Base-by-base conservation (phyloP, 2,888 invertebrate genomes). In the Stictocephala bisonia region DNA sequence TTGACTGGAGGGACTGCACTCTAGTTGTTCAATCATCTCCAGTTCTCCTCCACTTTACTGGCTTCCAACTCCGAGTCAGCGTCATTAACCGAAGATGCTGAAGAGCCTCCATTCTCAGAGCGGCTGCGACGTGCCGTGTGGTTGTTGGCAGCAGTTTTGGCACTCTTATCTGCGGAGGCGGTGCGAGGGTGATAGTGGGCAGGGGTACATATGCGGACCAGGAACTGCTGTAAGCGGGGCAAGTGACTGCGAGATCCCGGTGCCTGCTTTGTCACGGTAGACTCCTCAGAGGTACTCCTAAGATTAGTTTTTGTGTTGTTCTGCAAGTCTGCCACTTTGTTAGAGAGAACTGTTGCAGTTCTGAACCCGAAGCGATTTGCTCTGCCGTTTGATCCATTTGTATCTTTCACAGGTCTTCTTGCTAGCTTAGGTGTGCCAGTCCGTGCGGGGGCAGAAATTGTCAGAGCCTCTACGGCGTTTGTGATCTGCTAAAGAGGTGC, bases 191-290 rank as follows among this genome's bases (percentile, higher is more conserved):
- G 75, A 84, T 90, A 90, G 82, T 93, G 93, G 77, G 87, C 87
- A 41, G 90, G 88, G 80, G 88, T 90, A 79, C 86, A 86, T 75
- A 86, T 84, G 82, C 87, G 88, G 76, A 87, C 87, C 41, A 90
- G 88, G 80, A 88, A 90, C 83, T 93, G 93, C 0, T 93, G 93
- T n/a, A n/a, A n/a, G 74, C 88, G 85, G 0, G 94, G 94, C 78
- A 94, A 85, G 81, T 92, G 91, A 72, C 90, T 91, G 29, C n/a
- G n/a, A n/a, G n/a, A n/a, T n/a, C n/a, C n/a, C n/a, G n/a, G n/a
- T n/a, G n/a, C n/a, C n/a, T n/a, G n/a, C n/a, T n/a, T n/a, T n/a
- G n/a, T n/a, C n/a, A n/a, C n/a, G n/a, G n/a, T n/a, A n/a, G n/a
- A n/a, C n/a, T n/a, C n/a, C n/a, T n/a, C n/a, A n/a, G 15, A 44